Conservation (phyloP, 2,797 vertebrate species). For the Enteromius viviparus region DNA sequence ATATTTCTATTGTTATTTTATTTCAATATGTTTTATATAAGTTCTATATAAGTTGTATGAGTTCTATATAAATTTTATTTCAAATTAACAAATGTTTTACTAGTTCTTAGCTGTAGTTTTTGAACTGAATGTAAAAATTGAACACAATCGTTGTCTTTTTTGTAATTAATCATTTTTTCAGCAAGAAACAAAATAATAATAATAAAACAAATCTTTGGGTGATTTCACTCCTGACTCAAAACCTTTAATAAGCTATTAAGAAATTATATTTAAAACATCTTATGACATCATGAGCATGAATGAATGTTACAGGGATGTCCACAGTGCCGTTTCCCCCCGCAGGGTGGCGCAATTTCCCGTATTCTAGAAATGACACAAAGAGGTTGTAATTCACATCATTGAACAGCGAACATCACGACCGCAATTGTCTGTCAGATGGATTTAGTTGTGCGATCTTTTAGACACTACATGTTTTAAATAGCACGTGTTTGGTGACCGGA, state of each 20-base stretch:
- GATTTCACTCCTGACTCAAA: not conserved
- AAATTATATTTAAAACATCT: not conserved
- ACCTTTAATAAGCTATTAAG: not conserved
- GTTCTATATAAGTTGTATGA: not conserved
- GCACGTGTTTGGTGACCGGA: not conserved
- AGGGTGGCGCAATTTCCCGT: slow-evolving; percentile 4
- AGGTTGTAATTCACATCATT: slow-evolving; percentile 4
- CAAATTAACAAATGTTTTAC: not conserved
- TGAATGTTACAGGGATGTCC: not conserved
- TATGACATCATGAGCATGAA: not conserved
- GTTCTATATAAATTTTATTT: not conserved
- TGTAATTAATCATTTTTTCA: not conserved
- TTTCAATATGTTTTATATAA: not conserved
- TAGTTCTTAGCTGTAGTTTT: not conserved
- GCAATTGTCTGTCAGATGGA: not conserved
- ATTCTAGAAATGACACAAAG: slow-evolving; percentile 4
- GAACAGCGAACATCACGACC: slow-evolving; percentile 10
- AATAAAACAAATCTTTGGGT: not conserved
- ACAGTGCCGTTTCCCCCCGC: not conserved
- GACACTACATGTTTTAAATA: not conserved
- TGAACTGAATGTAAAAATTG: no score
- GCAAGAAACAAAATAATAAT: not conserved
- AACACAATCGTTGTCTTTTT: not conserved
- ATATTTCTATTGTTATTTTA: not conserved
- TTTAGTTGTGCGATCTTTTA: not conserved